Conservation (phyloP, 2,888 invertebrate species). For the Agapetus fuscipes region DNA sequence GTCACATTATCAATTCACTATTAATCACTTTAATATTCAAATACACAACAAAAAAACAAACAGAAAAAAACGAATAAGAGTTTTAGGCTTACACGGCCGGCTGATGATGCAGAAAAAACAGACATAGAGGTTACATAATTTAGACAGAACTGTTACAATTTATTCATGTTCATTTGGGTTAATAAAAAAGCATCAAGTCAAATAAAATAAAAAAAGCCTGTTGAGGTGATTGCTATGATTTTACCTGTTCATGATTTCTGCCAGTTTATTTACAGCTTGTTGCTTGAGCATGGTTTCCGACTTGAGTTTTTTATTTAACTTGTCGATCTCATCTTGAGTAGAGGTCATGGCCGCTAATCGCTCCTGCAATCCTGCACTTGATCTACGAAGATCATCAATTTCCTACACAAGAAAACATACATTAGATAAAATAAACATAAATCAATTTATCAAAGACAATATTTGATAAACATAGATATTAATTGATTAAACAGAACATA, state of each 20-base stretch:
- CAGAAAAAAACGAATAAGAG: background rate
- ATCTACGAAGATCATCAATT: constrained; percentile 71
- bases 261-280: constrained; percentile 94
- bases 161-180: background rate
- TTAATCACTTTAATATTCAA: background rate
- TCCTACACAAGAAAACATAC: constrained; percentile 44
- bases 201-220: constrained; percentile 26
- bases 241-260: constrained; percentile 95
- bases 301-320: constrained; percentile 72
- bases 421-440: background rate
- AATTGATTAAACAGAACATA: background rate
- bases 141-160: too few relatives aligned
- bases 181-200: constrained; percentile 1
- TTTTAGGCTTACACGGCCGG: too few relatives aligned
- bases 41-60: background rate
- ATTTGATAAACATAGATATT: background rate
- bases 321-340: constrained; percentile 70
- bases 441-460: background rate
- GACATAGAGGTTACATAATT: too few relatives aligned
- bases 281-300: constrained; percentile 81
- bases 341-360: constrained; percentile 57
- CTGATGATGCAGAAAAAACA: too few relatives aligned
- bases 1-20: background rate
- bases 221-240: too few relatives aligned
- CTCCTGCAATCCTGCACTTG: constrained; percentile 69